Evolutionary conservation across 2,797 vertebrate genomes (phyloP).

Genomic region (Ctenopoma multispine): DNA sequence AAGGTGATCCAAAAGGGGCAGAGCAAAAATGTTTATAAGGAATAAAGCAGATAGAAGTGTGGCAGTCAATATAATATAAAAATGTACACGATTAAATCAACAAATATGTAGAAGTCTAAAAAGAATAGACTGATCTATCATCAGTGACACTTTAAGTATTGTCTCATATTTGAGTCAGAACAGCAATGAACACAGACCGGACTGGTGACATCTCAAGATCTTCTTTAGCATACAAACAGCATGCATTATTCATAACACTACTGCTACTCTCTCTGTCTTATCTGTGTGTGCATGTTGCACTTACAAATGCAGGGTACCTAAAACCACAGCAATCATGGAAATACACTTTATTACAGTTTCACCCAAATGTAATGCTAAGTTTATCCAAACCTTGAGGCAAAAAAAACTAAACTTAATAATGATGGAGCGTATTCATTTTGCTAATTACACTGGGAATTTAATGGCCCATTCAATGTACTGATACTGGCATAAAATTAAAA

Average conservation of each 20-base stretch:
- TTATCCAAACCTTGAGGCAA: neutral
- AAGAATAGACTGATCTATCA: neutral
- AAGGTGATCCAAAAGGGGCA: neutral
- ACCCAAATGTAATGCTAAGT: neutral
- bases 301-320: constrained; percentile 1
- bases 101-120: constrained; percentile 3
- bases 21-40: neutral
- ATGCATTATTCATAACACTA: constrained; percentile 16
- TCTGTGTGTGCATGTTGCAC: neutral
- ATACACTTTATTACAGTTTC: neutral
- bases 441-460: constrained; percentile 26
- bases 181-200: constrained; percentile 3
- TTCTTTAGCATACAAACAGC: constrained; percentile 16
- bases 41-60: neutral
- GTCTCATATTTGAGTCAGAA: constrained; percentile 28
- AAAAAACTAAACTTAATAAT: neutral
- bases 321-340: neutral
- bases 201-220: neutral
- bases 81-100: neutral
- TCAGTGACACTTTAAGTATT: neutral
- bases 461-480: constrained; percentile 26
- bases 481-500: constrained; percentile 18
- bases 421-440: neutral
- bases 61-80: neutral
- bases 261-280: neutral